Percentiles rank a stretch among this genome's conserved stretches.
Evolutionary conservation across 2,113 vertebrate species (phyloP).

Genomic region (Trinectes maculatus): DNA sequence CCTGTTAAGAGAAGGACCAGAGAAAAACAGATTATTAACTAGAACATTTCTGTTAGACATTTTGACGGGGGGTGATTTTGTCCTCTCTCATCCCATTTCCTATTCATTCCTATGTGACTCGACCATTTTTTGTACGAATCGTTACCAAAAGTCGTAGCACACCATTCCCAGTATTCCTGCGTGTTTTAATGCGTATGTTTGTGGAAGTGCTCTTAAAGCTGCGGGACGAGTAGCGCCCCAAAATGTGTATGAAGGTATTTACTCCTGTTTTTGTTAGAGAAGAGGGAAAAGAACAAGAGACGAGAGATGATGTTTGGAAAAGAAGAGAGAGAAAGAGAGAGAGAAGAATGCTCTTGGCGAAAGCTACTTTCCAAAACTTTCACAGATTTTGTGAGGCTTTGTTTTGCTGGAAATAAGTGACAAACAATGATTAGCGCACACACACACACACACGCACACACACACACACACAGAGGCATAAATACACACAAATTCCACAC

Average conservation of each 20-base stretch:
- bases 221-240: too few relatives aligned
- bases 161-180: too few relatives aligned
- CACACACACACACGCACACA: conserved; percentile 9
- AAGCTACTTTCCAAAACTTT: conserved; percentile 9
- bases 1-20: conserved; percentile 56
- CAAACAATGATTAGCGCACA: conserved; percentile 45
- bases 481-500: neutral
- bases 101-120: too few relatives aligned
- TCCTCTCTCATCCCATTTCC: too few relatives aligned
- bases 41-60: too few relatives aligned
- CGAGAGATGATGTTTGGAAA: neutral
- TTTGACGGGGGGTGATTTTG: too few relatives aligned
- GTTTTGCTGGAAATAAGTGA: conserved; percentile 29
- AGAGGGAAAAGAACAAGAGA: neutral
- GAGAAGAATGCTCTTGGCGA: conserved; percentile 3
- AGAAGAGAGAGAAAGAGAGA: neutral
- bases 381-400: conserved; percentile 36
- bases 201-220: too few relatives aligned
- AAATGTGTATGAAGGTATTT: too few relatives aligned
- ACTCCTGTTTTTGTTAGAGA: neutral
- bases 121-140: too few relatives aligned
- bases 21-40: neutral
- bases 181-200: too few relatives aligned
- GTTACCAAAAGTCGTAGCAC: too few relatives aligned
- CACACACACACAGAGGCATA: conserved; percentile 10